phyloP scores from a whole-genome alignment of 2,113 vertebrate species.

The Bambusicola thoracicus region DNA sequence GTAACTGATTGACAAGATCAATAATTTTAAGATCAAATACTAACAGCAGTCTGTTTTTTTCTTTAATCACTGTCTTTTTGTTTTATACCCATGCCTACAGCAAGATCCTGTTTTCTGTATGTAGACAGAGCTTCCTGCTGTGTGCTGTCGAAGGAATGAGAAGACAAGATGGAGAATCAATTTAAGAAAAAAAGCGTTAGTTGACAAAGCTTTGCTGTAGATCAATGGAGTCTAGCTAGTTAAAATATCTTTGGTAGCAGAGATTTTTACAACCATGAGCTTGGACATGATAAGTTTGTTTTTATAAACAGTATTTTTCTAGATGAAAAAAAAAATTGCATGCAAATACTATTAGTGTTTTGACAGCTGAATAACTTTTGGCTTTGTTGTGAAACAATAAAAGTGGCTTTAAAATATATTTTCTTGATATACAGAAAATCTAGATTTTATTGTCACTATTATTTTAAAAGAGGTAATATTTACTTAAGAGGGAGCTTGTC shows the following conservation, averaged over 20 bases:
- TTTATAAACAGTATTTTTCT: conserved; percentile 15
- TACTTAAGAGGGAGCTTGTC: conserved; percentile 33
- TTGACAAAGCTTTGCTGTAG: conserved; percentile 80
- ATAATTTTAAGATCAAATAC: conserved; percentile 84
- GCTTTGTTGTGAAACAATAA: conserved; percentile 9
- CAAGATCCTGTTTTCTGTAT: conserved; percentile 84
- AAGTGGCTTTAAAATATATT: conserved; percentile 24
- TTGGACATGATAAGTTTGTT: conserved; percentile 38
- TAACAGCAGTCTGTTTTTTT: conserved; percentile 78
- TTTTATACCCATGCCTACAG: conserved; percentile 86
- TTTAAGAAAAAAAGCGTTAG: conserved; percentile 78
- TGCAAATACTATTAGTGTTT: conserved; percentile 35
- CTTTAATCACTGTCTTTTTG: conserved; percentile 83
- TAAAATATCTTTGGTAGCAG: conserved; percentile 72
- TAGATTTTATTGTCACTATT: background rate
- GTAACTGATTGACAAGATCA: conserved; percentile 80
- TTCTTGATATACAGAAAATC: conserved; percentile 4
- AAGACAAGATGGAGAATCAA: conserved; percentile 83
- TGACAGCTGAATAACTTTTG: conserved; percentile 31
- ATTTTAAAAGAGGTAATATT: conserved; percentile 20
- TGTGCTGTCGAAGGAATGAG: conserved; percentile 85
- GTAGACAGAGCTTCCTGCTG: conserved; percentile 87
- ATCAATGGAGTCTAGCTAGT: conserved; percentile 80
- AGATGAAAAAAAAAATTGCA: background rate
- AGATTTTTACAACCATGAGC: conserved; percentile 56